Base-by-base conservation (phyloP, 2,888 invertebrate genomes). In the Pterostichus niger region DNA sequence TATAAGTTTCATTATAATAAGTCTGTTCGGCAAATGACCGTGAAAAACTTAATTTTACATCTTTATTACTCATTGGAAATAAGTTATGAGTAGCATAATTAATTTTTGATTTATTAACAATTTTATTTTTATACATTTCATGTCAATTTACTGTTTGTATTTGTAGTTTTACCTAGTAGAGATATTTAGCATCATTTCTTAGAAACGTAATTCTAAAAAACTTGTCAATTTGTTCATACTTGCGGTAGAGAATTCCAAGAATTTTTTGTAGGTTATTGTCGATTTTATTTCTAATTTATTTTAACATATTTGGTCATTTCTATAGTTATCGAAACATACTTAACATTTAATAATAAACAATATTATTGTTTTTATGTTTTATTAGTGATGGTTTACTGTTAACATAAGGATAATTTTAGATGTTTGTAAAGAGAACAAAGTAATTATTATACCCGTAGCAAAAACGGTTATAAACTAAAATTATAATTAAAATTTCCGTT, bases 361-460 rank as follows among this genome's bases (percentile, higher is more conserved):
- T 2, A 24, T 3, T 24, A 24, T 24, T 24, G 24, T 40, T 40
- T 40, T 40, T 40, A 40, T 40, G 40, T 9, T 40, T 40, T 5
- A 7, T 40, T 40, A 40, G 24, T 24, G 24, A 24, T 24, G n/a
- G n/a, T 24, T 24, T 24, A 24, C 24, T 24, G 24, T 24, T 24
- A 24, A 24, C 24, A 24, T 1, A 2, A 24, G 24, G 1, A 2
- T 24, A 1, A 24, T 24, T 24, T 24, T 24, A 24, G 24, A 24
- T 24, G 3, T 24, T 24, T 24, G 24, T 24, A 24, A 24, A 40
- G 40, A 11, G 68, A 9, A 24, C 68, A 44, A 64, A 71, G n/a
- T 71, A 44, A 1, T 44, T 71, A 44, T 40, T 68, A 10, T 71
- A 44, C 68, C 68, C 68, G 68, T 71, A 71, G 13, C 6, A 9